Evolutionary conservation across 1,140 invertebrate genomes (phyloP).

Genomic region (Agrilus planipennis): DNA sequence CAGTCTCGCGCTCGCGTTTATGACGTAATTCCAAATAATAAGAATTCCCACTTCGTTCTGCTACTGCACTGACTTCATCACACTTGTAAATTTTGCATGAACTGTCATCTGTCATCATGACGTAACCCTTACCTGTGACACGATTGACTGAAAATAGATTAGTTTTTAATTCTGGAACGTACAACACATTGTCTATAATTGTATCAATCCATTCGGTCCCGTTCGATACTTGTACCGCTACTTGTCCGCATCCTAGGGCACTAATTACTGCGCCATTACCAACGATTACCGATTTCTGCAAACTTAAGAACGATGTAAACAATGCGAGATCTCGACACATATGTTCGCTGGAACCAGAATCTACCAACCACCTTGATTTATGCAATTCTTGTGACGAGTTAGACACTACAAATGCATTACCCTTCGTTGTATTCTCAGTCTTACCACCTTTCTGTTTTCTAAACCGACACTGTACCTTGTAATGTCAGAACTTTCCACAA

Average conservation of each 20-base stretch:
- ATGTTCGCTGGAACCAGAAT: too few species aligned
- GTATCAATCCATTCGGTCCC: background rate
- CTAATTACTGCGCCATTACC: background rate
- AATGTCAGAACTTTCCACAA: too few species aligned
- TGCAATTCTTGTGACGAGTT: too few species aligned
- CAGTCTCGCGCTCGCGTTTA: constrained; percentile 8
- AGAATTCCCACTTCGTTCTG: constrained; percentile 3
- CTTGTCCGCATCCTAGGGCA: background rate
- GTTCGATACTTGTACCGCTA: background rate
- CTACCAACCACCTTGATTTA: constrained; percentile 3
- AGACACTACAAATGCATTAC: too few species aligned
- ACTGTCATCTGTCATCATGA: constrained; percentile 10
- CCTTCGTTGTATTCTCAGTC: too few species aligned
- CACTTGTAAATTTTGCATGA: constrained; percentile 3
- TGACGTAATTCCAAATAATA: constrained; percentile 6
- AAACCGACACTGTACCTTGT: too few species aligned
- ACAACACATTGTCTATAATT: constrained; percentile 27
- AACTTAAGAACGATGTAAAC: too few species aligned
- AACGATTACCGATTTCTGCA: too few species aligned
- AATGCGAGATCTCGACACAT: too few species aligned
- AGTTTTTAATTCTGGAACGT: constrained; percentile 29
- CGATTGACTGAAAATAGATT: constrained; percentile 31
- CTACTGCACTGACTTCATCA: background rate
- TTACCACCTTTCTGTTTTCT: too few species aligned
- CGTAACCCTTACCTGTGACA: constrained; percentile 21